These are phyloP conservation scores for Exephanes ischioxanthus DNA, from an alignment of 2,888 invertebrate species.

Conservation along the genomic window DNA sequence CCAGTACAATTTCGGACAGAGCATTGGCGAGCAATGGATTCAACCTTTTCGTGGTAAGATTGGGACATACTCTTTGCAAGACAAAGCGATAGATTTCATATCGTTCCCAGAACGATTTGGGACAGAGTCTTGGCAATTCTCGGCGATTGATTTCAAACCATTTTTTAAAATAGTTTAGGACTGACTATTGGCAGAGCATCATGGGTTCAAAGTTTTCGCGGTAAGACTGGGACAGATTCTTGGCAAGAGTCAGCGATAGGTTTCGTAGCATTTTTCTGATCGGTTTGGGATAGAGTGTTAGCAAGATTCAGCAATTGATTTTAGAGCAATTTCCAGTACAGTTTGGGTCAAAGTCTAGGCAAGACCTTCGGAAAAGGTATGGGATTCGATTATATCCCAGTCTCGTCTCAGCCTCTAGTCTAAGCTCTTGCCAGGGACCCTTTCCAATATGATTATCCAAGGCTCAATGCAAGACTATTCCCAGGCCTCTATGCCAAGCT, in stretches of 20 bases:
- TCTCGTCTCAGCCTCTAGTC: background rate
- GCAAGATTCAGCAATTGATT: background rate
- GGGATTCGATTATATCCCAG: background rate
- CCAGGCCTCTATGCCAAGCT: background rate
- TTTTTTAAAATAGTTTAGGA: background rate
- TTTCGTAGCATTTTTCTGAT: background rate
- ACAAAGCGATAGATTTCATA: background rate
- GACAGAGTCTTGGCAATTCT: background rate
- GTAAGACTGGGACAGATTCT: background rate
- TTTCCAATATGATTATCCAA: background rate
- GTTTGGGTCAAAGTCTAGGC: background rate
- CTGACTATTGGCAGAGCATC: background rate
- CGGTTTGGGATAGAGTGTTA: background rate
- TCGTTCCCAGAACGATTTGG: background rate
- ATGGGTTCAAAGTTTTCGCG: background rate
- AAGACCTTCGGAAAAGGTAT: background rate
- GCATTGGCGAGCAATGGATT: background rate
- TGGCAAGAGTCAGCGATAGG: background rate
- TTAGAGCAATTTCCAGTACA: background rate
- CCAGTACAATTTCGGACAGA: background rate
- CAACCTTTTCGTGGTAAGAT: too few species aligned
- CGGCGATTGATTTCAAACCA: background rate
- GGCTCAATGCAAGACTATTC: background rate
- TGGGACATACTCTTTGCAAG: background rate
- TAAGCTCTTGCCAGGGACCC: background rate